These are phyloP conservation scores for Globia sparganii DNA, from an alignment of 2,888 invertebrate species.

Conservation along the genomic window DNA sequence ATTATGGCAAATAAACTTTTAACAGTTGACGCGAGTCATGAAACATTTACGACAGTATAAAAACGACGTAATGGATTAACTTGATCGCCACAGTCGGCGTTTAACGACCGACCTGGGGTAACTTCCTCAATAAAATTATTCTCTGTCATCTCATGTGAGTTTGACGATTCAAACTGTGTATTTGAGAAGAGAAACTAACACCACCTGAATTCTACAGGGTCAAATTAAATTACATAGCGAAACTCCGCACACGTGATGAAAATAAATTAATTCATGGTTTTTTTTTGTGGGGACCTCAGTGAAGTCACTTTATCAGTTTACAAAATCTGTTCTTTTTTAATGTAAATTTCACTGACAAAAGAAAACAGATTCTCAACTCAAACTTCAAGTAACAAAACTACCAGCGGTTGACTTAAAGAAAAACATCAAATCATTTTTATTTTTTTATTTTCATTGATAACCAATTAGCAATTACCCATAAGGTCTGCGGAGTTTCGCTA, in stretches of 20 bases:
- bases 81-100: conserved; percentile 83
- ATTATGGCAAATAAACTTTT: conserved; percentile 79
- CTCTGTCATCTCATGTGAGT: conserved; percentile 74
- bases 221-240: not conserved
- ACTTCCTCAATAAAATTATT: conserved; percentile 90
- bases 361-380: not conserved
- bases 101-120: conserved; percentile 85
- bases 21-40: conserved; percentile 84
- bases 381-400: no score
- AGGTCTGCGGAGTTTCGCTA: no score
- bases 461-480: no score
- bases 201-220: not conserved
- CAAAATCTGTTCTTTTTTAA: not conserved
- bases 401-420: not conserved
- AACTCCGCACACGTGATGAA: not conserved
- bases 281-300: not conserved
- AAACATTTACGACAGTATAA: conserved; percentile 88
- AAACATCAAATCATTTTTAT: not conserved
- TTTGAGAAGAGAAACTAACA: conserved; percentile 22
- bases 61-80: conserved; percentile 88
- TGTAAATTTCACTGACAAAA: not conserved
- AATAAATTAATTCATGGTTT: not conserved
- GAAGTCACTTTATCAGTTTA: not conserved
- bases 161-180: conserved; percentile 64
- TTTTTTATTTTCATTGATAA: no score